Base-by-base conservation (phyloP, 2,888 invertebrate species). In the Kryphioiulus occultus region DNA sequence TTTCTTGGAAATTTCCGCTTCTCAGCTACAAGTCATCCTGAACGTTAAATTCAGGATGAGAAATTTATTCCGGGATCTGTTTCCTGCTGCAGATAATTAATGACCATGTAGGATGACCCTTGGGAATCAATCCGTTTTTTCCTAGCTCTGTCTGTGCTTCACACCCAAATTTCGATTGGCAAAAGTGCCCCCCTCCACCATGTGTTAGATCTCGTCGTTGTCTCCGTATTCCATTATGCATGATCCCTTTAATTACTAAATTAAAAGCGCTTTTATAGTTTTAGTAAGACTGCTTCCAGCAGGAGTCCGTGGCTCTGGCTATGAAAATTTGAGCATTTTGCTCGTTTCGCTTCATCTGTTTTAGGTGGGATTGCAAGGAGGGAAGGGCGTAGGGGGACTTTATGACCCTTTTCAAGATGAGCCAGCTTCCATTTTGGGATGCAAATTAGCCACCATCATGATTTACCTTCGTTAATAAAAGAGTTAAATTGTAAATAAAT, bases 371-470 rank as follows among this genome's bases (percentile, higher is more conserved):
- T 68, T 26, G 22, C 7, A 26, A 68, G 26, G 22, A 68, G 68
- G 68, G 68, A 53, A 53, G 53, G 53, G 53, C 53, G 53, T 53
- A 53, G n/a, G 53, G 26, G 68, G 68, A 68, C 68, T 68, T 68
- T 68, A 68, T 68, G 68, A 68, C 68, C 68, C 68, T 68, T 68
- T 68, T 68, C 68, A 68, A 68, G 68, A 68, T 12, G 68, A 68
- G 68, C 68, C 0, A 68, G 68, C 68, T 68, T 68, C 68, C 68
- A 68, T 68, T 68, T 68, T 68, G 7, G 68, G 68, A 68, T 68
- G 68, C 68, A 68, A 68, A 68, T 68, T 68, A 68, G 68, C 68
- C 68, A 68, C 68, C 68, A 68, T 68, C 68, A 68, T 68, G 68
- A 68, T 68, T 68, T 68, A 68, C 68, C 68, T 68, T 68, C 68